Conservation (phyloP, 2,888 invertebrate genomes). For the Ypsolopha scabrella region DNA sequence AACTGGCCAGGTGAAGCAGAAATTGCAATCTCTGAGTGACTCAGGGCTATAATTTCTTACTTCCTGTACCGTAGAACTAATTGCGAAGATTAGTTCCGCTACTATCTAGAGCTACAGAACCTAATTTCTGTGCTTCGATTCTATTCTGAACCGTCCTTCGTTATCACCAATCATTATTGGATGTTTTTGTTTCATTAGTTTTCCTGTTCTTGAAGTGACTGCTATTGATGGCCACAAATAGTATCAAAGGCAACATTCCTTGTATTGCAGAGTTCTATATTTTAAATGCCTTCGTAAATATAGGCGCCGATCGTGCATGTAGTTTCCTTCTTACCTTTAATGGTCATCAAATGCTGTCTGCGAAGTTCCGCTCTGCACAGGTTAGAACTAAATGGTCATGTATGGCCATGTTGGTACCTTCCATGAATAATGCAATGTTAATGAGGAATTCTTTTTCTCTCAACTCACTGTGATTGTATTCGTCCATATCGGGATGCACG, state of each 20-base stretch:
- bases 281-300: background rate
- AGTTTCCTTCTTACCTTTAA: conserved; percentile 42
- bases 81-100: conserved; percentile 58
- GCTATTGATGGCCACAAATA: background rate
- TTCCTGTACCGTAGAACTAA: conserved; percentile 50
- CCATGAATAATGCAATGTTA: conserved; percentile 40
- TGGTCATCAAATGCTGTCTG: conserved; percentile 31
- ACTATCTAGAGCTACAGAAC: conserved; percentile 10
- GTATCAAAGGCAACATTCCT: background rate
- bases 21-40: conserved; percentile 33
- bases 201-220: background rate
- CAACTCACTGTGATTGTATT: conserved; percentile 20
- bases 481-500: conserved; percentile 8
- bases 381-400: conserved; percentile 27
- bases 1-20: conserved; percentile 30
- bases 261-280: background rate
- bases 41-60: conserved; percentile 48
- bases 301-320: conserved; percentile 7
- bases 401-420: conserved; percentile 37
- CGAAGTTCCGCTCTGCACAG: conserved; percentile 21
- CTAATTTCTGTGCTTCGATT: background rate
- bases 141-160: background rate
- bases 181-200: background rate
- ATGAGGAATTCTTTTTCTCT: conserved; percentile 31
- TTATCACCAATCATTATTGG: background rate